These are phyloP conservation scores for Oxyruncus cristatus DNA, from an alignment of 2,113 vertebrate genomes.

Conservation along the genomic window DNA sequence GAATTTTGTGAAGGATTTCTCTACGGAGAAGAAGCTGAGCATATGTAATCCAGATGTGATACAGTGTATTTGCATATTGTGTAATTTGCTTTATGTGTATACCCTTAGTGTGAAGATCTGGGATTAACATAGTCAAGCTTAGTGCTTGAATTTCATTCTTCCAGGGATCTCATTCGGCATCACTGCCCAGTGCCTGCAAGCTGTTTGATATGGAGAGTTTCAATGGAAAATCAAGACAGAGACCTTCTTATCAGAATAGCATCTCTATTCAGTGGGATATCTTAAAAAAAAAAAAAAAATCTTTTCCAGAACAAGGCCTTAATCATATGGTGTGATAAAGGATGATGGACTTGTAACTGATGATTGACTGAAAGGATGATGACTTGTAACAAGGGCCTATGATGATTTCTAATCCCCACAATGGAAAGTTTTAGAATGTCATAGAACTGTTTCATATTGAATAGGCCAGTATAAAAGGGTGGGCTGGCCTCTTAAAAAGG, in stretches of 20 bases:
- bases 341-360: background rate
- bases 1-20: constrained; percentile 1
- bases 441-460: background rate
- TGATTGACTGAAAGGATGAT: background rate
- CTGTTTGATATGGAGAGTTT: background rate
- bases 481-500: background rate
- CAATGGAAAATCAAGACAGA: constrained; percentile 17
- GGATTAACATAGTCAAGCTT: background rate
- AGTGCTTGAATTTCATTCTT: background rate
- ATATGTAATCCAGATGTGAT: background rate
- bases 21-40: background rate
- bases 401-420: background rate
- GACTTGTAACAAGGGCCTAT: background rate
- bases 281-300: background rate
- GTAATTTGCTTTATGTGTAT: background rate
- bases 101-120: background rate
- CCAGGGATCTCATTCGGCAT: background rate
- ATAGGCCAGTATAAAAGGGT: background rate
- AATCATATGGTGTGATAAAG: background rate
- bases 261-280: background rate
- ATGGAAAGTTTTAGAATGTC: background rate
- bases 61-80: background rate
- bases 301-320: background rate
- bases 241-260: background rate
- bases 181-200: background rate